Percentiles rank a stretch among this genome's conserved stretches.
Evolutionary conservation across 2,888 invertebrate genomes (phyloP).

Genomic region (Calephelis perditalis): DNA sequence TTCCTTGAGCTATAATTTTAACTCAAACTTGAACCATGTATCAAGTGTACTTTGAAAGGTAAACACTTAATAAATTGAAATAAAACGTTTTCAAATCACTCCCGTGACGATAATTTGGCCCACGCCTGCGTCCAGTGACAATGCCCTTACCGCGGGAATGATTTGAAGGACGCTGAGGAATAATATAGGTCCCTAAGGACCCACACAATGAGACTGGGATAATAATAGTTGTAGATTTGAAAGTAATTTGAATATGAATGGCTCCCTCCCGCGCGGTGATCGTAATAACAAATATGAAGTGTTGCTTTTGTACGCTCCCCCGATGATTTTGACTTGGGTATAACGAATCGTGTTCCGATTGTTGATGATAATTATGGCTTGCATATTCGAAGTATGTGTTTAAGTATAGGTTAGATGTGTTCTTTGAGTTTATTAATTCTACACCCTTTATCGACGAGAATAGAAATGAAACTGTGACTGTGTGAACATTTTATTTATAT

Average conservation of each 20-base stretch:
- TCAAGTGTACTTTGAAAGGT: constrained; percentile 46
- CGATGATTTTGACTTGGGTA: constrained; percentile 65
- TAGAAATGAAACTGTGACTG: too few relatives aligned
- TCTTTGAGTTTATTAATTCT: constrained; percentile 17
- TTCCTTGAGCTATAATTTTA: constrained; percentile 41
- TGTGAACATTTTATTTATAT: too few relatives aligned
- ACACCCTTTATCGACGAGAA: background rate
- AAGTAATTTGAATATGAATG: constrained; percentile 77
- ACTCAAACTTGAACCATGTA: constrained; percentile 52
- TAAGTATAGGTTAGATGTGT: constrained; percentile 25
- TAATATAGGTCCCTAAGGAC: constrained; percentile 74
- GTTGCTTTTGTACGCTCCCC: constrained; percentile 64
- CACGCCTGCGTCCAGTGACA: constrained; percentile 57
- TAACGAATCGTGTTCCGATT: constrained; percentile 57
- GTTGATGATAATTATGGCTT: constrained; percentile 60
- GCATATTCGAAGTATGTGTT: constrained; percentile 30
- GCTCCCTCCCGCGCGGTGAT: constrained; percentile 68
- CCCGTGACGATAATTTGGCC: constrained; percentile 54
- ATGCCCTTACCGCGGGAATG: constrained; percentile 62
- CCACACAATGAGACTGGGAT: constrained; percentile 64
- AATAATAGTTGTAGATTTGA: constrained; percentile 78
- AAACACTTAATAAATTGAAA: constrained; percentile 67
- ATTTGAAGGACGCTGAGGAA: constrained; percentile 66
- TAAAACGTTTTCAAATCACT: constrained; percentile 64
- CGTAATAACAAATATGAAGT: constrained; percentile 77